Evolutionary conservation across 2,888 invertebrate genomes (phyloP).

Genomic region (Eulithis testata): DNA sequence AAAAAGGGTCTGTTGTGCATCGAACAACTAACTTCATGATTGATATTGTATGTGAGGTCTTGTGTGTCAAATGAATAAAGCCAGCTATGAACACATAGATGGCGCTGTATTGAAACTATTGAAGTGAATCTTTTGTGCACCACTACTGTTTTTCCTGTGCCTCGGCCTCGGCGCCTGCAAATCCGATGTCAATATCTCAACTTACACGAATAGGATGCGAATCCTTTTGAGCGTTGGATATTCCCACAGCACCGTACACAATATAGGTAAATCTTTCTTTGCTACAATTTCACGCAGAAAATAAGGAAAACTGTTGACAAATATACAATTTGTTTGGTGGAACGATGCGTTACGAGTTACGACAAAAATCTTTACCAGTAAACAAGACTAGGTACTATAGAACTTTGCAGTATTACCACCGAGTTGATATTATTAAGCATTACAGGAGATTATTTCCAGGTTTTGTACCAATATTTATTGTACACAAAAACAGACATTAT

Average conservation of each 20-base stretch:
- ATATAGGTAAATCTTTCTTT: slow-evolving; percentile 24
- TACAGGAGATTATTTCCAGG: too few species aligned
- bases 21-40: too few species aligned
- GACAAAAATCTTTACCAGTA: not conserved
- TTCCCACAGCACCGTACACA: slow-evolving; percentile 24
- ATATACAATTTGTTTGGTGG: slow-evolving; percentile 2
- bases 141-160: slow-evolving; percentile 1
- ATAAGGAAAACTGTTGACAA: slow-evolving; percentile 17
- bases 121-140: slow-evolving; percentile 1
- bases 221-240: slow-evolving; percentile 29
- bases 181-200: slow-evolving; percentile 43
- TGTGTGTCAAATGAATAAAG: too few species aligned
- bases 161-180: slow-evolving; percentile 20
- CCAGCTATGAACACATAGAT: too few species aligned
- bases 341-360: not conserved
- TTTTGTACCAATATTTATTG: too few species aligned
- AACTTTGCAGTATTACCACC: not conserved
- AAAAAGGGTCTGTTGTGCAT: too few species aligned
- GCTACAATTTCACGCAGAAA: slow-evolving; percentile 8
- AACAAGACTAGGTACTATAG: not conserved
- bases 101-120: not conserved
- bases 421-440: too few species aligned
- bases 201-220: slow-evolving; percentile 37
- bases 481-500: too few species aligned
- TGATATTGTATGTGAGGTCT: too few species aligned